Evolutionary conservation across 2,888 invertebrate genomes (phyloP).

Genomic region (Parnassius glacialis): DNA sequence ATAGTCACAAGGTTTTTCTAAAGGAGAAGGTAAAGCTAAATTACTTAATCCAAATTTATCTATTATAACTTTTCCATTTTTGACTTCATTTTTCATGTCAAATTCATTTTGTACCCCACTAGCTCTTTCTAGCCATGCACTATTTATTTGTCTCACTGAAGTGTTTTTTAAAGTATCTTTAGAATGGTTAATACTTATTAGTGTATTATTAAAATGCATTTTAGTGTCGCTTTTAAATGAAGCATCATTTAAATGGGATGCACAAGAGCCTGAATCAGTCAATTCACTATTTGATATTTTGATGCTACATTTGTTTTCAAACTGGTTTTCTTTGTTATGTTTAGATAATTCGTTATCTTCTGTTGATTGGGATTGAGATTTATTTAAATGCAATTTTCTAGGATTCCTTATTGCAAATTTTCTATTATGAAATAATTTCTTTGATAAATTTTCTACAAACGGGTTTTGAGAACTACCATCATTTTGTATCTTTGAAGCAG

Average conservation of each 20-base stretch:
- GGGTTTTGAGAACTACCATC: slow-evolving; percentile 36
- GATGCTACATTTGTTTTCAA: slow-evolving; percentile 9
- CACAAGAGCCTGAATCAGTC: slow-evolving; percentile 10
- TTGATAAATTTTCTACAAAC: slow-evolving; percentile 79
- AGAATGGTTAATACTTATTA: slow-evolving; percentile 17
- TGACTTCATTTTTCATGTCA: neutral
- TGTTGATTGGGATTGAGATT: slow-evolving; percentile 37
- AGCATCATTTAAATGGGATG: neutral
- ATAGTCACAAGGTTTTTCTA: slow-evolving; percentile 73
- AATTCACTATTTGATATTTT: slow-evolving; percentile 18
- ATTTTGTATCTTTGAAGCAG: slow-evolving; percentile 40
- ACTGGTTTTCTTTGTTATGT: slow-evolving; percentile 28
- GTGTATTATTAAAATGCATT: slow-evolving; percentile 1
- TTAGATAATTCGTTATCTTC: slow-evolving; percentile 32
- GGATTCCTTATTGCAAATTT: slow-evolving; percentile 89
- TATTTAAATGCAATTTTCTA: slow-evolving; percentile 78
- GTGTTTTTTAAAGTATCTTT: slow-evolving; percentile 37
- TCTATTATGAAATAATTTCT: slow-evolving; percentile 85
- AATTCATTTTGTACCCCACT: slow-evolving; percentile 56
- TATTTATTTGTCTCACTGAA: slow-evolving; percentile 57
- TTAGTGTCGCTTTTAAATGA: slow-evolving; percentile 1
- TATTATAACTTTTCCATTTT: slow-evolving; percentile 23
- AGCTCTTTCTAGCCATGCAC: slow-evolving; percentile 70
- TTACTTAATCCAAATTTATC: slow-evolving; percentile 66
- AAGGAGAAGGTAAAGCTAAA: slow-evolving; percentile 42